Evolutionary conservation across 2,113 vertebrate genomes (phyloP).

Genomic region (Abramis brama): DNA sequence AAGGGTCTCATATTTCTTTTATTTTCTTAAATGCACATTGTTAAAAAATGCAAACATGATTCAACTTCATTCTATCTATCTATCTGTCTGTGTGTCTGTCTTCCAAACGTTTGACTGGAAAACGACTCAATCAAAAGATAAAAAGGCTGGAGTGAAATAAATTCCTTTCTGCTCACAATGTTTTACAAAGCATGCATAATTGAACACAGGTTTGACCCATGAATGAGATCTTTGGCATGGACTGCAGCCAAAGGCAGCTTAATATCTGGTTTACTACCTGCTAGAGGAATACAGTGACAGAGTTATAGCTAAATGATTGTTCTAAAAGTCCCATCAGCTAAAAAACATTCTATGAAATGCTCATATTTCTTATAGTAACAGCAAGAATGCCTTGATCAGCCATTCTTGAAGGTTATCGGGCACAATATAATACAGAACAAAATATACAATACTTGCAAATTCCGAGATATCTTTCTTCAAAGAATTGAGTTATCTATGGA

Average conservation of each 20-base stretch:
- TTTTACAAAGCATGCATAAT: conserved; percentile 16
- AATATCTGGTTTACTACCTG: neutral
- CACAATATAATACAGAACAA: neutral
- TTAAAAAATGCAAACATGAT: too few species aligned
- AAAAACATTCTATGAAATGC: neutral
- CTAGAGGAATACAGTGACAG: neutral
- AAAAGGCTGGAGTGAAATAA: neutral
- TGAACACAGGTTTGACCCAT: conserved; percentile 17
- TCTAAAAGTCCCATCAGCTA: neutral
- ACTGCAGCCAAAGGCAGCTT: neutral
- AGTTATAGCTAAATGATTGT: neutral
- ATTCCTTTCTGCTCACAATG: neutral
- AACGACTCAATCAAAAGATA: neutral
- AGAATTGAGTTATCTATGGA: neutral
- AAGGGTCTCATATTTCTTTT: neutral
- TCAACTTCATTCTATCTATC: too few species aligned
- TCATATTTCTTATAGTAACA: neutral
- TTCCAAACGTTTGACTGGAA: too few species aligned
- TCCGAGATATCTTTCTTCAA: neutral
- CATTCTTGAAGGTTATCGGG: neutral
- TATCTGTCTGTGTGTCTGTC: too few species aligned
- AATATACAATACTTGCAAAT: neutral
- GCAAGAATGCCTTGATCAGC: neutral
- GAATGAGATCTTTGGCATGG: conserved; percentile 9
- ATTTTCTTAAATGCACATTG: too few species aligned